These are phyloP conservation scores for Campylomormyrus tamandua DNA, from an alignment of 2,113 vertebrate species.

Conservation along the genomic window DNA sequence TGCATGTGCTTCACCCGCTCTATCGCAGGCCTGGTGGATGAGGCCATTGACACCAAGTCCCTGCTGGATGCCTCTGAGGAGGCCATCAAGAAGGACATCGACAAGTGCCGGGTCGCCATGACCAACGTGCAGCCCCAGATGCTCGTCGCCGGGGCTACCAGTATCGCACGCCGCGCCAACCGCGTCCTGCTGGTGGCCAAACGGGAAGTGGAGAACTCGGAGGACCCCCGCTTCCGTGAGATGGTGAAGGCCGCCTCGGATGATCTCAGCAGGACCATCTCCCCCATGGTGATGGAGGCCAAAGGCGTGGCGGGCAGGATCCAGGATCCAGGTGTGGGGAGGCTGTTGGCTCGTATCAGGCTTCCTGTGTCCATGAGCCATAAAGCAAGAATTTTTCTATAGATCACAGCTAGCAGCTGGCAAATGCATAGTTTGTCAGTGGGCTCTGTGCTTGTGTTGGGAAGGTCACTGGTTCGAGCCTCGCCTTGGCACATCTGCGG, in stretches of 20 bases:
- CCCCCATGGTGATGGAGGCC: conserved; percentile 98
- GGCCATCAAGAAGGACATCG: conserved; percentile 97
- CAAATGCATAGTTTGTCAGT: not conserved
- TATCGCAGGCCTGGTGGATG: conserved; percentile 81
- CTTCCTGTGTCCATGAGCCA: not conserved
- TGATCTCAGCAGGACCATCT: conserved; percentile 88
- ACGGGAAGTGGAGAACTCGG: conserved; percentile 92
- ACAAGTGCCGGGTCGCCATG: conserved; percentile 97
- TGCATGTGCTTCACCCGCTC: not conserved
- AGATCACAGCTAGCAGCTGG: not conserved
- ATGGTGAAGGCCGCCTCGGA: conserved; percentile 90
- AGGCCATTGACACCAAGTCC: conserved; percentile 96
- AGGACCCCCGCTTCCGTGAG: conserved; percentile 92
- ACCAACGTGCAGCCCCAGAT: conserved; percentile 96
- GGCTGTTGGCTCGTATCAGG: not conserved
- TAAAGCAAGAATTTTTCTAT: not conserved
- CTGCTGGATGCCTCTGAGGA: conserved; percentile 94
- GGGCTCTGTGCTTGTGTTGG: too few species aligned
- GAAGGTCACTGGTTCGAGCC: too few species aligned
- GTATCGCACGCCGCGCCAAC: conserved; percentile 92
- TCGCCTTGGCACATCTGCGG: too few species aligned
- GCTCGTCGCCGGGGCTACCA: conserved; percentile 95
- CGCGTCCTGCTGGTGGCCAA: conserved; percentile 91
- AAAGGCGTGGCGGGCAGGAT: conserved; percentile 96
- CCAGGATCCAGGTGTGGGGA: conserved; percentile 81